Evolutionary conservation across 2,888 invertebrate species (phyloP), one percentile per base, ranked within the genome.

Genomic region (Cancer borealis): DNA sequence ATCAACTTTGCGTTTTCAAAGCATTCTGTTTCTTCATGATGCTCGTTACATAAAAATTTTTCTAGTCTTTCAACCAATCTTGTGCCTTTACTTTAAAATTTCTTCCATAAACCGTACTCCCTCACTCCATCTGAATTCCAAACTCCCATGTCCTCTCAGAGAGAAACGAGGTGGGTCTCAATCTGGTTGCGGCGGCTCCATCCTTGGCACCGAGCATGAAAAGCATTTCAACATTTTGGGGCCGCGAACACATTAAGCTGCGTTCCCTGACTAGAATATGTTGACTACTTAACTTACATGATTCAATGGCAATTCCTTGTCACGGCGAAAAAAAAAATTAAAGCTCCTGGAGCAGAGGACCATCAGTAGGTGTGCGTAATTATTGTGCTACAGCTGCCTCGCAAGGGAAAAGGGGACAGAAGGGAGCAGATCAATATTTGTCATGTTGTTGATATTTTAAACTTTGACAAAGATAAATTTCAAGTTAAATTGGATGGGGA

Each of bases 81-180:
- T 54, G 54, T 66, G n/a, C 66, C 66, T 66, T 21, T 66, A n/a
- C n/a, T 66, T 21, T 66, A 54, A 54, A 10, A 54, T 54, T 54
- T 14, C 39, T 84, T 26, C 88, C 88, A 88, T 12, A 39, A 88
- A 5, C 45, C 88, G 14, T 12, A 39, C 17, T 30, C 45, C 46
- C 45, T 46, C 30, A 88, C 88, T 88, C 88, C 45, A 39, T 88
- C 88, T 88, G n/a, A 21, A 66, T 66, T n/a, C 66, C n/a, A n/a
- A 21, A 45, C 46, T 14, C 87, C 87, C 39, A 26, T 39, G 54
- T 54, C 54, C 54, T 54, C 54, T 66, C 66, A 46, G 8, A 88
- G 45, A 45, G 26, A 88, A 66, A 66, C n/a, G 66, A 66, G 66
- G 66, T 66, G 66, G 66, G n/a, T 66, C n/a, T 66, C 66, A 66